Evolutionary conservation across 1,140 invertebrate genomes (phyloP), one percentile per base, ranked within the genome.

Genomic region (Proctacanthus coquilletti): DNA sequence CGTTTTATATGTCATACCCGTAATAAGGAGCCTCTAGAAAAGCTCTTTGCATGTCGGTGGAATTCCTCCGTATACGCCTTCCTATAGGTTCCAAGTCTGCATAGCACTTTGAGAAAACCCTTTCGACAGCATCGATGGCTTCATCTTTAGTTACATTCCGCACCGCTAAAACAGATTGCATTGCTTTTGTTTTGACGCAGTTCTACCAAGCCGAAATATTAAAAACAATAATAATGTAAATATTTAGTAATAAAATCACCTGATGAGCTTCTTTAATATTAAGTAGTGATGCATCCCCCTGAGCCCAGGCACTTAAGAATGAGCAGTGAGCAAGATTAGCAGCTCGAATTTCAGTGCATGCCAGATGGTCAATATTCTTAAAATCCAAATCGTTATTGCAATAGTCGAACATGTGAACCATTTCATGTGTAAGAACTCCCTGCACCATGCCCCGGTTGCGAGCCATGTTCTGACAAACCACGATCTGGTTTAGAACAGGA

Each of bases 381-480:
- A 92, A 86, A 56, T 97, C 80, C 21, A 95, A 53, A 37, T 95
- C 74, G 45, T 89, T 82, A 30, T 75, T 71, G 61, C 92, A 97
- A 50, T 78, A 84, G 59, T 97, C 93, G 61, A 93, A 96, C 84
- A 95, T 94, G 60, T 97, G 93, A 29, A 95, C 79, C 69, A 97
- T 73, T 64, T 97, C 93, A 61, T 97, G 93, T 2, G 77, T 72
- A 3, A 97, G 52, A 5, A 89, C 78, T 41, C 76, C 76, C 57
- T 83, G 77, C 1, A 89, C 72, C 47, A 74, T 66, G 4, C 70
- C 70, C 56, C 74, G 59, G 25, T 61, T 67, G 32, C 49, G 66
- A 11, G 74, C 73, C 34, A 74, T 72, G 68, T 97, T 96, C 56
- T 94, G 84, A 51, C 91, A 97, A 9, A 96, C 68, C 5, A 97